Conservation (phyloP, 2,113 vertebrate species). For the Saccopteryx leptura region DNA sequence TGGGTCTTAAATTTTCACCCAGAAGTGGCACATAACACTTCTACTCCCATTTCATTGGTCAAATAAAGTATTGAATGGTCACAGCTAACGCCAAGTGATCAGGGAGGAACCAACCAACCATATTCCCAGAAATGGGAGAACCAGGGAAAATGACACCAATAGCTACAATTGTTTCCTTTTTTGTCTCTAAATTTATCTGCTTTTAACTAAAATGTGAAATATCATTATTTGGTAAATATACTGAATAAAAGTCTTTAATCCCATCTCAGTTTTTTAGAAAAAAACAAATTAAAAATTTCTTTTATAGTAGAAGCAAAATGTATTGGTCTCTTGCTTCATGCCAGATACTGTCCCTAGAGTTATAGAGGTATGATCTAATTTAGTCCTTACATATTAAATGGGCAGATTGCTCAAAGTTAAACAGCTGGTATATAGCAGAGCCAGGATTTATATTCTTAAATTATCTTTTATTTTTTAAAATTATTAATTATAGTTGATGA, state of each 20-base stretch:
- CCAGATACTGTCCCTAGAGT: not conserved
- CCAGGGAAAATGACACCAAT: not conserved
- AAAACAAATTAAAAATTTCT: not conserved
- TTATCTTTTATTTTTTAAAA: not conserved
- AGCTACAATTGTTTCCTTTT: not conserved
- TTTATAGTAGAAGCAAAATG: not conserved
- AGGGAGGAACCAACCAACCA: not conserved
- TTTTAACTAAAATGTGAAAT: constrained; percentile 10
- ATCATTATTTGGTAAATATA: not conserved
- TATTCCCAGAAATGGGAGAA: not conserved
- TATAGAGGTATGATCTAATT: not conserved
- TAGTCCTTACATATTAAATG: not conserved
- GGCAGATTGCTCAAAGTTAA: not conserved
- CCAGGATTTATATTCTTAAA: not conserved
- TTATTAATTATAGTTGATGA: not conserved
- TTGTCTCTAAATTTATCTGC: not conserved
- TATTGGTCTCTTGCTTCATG: not conserved
- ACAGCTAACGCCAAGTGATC: not conserved
- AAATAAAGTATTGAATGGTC: not conserved
- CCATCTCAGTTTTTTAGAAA: not conserved
- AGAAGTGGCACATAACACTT: not conserved
- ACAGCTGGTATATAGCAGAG: not conserved
- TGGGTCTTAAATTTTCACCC: not conserved
- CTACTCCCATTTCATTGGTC: not conserved
- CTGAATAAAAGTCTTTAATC: constrained; percentile 1